Evolutionary conservation across 1,140 invertebrate genomes (phyloP).

Genomic region (Leptinotarsa lineolata): DNA sequence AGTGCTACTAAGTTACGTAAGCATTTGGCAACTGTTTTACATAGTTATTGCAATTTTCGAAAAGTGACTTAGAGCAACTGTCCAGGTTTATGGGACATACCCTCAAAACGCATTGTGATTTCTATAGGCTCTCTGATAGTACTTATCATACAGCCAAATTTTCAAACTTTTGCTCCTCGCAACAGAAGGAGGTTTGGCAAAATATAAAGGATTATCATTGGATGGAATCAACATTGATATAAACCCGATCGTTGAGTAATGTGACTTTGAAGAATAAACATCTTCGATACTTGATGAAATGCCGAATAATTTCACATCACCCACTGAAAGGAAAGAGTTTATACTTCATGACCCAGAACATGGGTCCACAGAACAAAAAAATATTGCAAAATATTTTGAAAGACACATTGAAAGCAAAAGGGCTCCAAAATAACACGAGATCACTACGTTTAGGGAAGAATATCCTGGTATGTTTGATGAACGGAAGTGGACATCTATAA

Average conservation of each 20-base stretch:
- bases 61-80: slow-evolving; percentile 13
- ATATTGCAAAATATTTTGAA: slow-evolving; percentile 23
- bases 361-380: not conserved
- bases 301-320: not conserved
- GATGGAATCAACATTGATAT: slow-evolving; percentile 29
- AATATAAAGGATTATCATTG: slow-evolving; percentile 26
- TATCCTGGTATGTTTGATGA: slow-evolving; percentile 20
- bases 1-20: slow-evolving; percentile 47
- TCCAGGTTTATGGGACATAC: slow-evolving; percentile 29
- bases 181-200: slow-evolving; percentile 24
- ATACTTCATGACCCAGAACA: too few relatives aligned
- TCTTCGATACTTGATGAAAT: not conserved
- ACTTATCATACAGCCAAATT: slow-evolving; percentile 26
- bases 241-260: slow-evolving; percentile 10
- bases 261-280: not conserved
- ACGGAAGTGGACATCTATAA: slow-evolving; percentile 21
- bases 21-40: slow-evolving; percentile 45
- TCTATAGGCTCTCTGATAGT: slow-evolving; percentile 26
- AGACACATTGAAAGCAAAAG: slow-evolving; percentile 14
- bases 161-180: slow-evolving; percentile 22
- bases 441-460: slow-evolving; percentile 17
- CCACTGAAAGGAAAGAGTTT: not conserved
- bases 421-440: slow-evolving; percentile 23
- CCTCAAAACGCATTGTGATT: slow-evolving; percentile 15
- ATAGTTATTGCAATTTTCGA: slow-evolving; percentile 34